A percentile compares a stretch with the other conserved stretches of the same genome.
phyloP scores from a whole-genome alignment of 2,113 vertebrate genomes.

The Atrichornis clamosus region DNA sequence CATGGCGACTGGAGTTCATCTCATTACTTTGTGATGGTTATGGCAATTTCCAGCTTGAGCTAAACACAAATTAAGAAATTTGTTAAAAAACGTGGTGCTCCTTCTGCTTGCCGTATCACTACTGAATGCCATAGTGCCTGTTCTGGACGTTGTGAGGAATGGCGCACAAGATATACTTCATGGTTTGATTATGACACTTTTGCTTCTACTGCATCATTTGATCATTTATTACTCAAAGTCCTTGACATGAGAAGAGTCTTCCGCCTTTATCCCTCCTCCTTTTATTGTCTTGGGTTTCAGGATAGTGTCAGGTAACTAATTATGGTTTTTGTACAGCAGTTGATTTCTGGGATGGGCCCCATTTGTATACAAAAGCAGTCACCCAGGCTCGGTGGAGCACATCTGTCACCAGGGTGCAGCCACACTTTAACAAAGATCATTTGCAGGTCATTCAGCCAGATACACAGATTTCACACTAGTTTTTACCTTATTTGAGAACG shows the following conservation, averaged over 20 bases:
- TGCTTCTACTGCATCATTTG: neutral
- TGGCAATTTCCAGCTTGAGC: neutral
- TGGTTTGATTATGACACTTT: neutral
- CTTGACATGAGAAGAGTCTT: neutral
- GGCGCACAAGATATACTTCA: neutral
- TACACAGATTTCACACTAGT: neutral
- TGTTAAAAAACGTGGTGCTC: neutral
- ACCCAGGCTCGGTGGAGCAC: neutral
- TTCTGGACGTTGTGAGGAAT: fast-evolving
- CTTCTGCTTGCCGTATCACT: neutral
- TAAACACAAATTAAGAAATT: neutral
- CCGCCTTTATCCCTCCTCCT: neutral
- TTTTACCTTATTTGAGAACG: neutral
- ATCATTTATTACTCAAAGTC: neutral
- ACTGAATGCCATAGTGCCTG: neutral
- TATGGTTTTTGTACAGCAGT: neutral
- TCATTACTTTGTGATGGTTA: neutral
- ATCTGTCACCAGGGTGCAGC: neutral
- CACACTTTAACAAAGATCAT: neutral
- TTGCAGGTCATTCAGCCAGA: neutral
- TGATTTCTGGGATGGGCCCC: neutral
- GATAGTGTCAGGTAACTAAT: neutral
- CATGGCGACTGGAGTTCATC: neutral
- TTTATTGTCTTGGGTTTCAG: neutral
- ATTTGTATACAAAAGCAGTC: neutral